Evolutionary conservation across 2,113 vertebrate species (phyloP).

Genomic region (Macaca mulatta): DNA sequence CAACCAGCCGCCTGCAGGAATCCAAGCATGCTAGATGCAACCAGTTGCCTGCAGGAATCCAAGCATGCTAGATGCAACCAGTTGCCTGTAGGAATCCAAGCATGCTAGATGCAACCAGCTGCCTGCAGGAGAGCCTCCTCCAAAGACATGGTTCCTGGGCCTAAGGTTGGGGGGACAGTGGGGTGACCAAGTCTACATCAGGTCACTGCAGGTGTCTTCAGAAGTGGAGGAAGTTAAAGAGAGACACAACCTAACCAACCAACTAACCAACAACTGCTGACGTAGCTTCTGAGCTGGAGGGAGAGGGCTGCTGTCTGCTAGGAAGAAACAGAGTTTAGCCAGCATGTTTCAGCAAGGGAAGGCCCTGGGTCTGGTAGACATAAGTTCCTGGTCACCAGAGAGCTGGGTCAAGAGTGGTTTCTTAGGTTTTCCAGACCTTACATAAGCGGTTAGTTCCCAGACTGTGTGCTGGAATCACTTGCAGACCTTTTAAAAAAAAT

Average conservation of each 20-base stretch:
- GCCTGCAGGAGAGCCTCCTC: neutral
- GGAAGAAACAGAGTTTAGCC: too few species aligned
- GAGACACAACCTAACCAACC: neutral
- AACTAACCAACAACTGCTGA: fast-evolving
- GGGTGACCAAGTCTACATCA: fast-evolving
- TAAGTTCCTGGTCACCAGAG: neutral
- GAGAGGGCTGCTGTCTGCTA: neutral
- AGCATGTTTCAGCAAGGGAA: neutral
- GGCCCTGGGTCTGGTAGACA: neutral
- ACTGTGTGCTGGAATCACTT: neutral
- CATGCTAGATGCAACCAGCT: too few species aligned
- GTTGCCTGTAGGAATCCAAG: neutral
- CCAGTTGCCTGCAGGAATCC: fast-evolving
- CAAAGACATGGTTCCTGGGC: fast-evolving
- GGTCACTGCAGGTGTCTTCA: neutral
- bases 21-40: too few species aligned
- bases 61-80: too few species aligned
- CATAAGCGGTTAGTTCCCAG: neutral
- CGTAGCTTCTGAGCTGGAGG: too few species aligned
- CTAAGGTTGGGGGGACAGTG: neutral
- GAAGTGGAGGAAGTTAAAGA: neutral
- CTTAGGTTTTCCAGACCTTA: neutral
- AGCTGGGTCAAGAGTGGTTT: too few species aligned
- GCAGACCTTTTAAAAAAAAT: neutral
- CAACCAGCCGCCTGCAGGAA: too few species aligned